Base-by-base conservation (phyloP, 1,140 invertebrate species). In the Holotrichia oblita region DNA sequence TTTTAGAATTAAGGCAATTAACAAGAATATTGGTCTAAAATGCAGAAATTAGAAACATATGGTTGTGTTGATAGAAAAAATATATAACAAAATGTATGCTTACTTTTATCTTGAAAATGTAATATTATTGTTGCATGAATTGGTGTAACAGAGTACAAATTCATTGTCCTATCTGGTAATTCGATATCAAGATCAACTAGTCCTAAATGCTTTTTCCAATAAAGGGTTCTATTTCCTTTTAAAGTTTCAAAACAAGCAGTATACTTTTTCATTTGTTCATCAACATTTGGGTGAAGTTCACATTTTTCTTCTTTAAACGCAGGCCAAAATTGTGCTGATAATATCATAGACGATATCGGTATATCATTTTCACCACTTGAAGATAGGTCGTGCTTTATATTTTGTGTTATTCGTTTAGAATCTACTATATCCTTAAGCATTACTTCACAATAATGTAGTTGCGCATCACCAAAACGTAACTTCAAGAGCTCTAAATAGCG, bases 321-420 rank as follows among this genome's bases (percentile, higher is more conserved):
- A 0, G 98, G 98, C 98, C 98, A 99, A 89, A 99, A 99, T 85
- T 99, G 97, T n/a, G 96, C 96, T 0, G 98, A 99, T 9, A 99
- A 88, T 80, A 99, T 97, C 84, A 99, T 92, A 1, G 95, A 93
- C 27, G 92, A 93, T 8, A 94, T 90, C 34, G 91, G 90, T 83
- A 97, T 93, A 55, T 92, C 89, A n/a, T 89, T 86, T 22, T 88
- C 85, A 69, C 61, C 61, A 76, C 87, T 89, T 82, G 90, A 93
- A 84, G 87, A 91, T 0, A 89, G 86, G 83, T 94, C 92, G 40
- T 93, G 92, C 81, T 95, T 93, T 69, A 98, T 95, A 80, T 95
- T 91, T n/a, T 93, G 90, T 87, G 98, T 98, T 59, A 99, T 96
- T 81, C 93, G 89, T 80, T 94, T 94, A 0, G 94, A 95, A 85